A percentile compares a stretch with the other conserved stretches of the same genome.
phyloP scores from a whole-genome alignment of 1,140 invertebrate species.

The Druon quercuslanigerum region DNA sequence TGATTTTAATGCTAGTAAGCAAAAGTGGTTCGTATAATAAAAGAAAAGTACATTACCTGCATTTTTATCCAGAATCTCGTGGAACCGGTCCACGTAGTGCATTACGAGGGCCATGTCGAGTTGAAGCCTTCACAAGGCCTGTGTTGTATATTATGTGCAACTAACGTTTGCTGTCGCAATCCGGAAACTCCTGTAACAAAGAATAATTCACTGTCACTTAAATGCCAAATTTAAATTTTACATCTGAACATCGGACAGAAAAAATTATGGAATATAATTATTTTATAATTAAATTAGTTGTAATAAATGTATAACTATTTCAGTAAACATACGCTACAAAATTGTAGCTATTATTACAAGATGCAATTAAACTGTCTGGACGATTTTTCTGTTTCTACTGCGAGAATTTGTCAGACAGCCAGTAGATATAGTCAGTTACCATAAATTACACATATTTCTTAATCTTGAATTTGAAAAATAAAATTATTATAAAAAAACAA shows the following conservation, averaged over 20 bases:
- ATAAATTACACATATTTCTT: too few species aligned
- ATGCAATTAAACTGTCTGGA: background rate
- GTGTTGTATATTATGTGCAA: slow-evolving; percentile 52
- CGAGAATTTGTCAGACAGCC: background rate
- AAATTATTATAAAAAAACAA: too few species aligned
- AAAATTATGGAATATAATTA: slow-evolving; percentile 40
- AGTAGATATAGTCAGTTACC: slow-evolving; percentile 22
- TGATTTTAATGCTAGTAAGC: background rate
- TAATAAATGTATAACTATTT: slow-evolving; percentile 33
- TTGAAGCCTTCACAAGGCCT: slow-evolving; percentile 50
- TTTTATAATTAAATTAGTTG: slow-evolving; percentile 34
- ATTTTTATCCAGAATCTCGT: slow-evolving; percentile 79
- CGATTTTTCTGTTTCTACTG: background rate
- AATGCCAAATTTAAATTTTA: slow-evolving; percentile 42
- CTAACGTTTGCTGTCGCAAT: slow-evolving; percentile 45
- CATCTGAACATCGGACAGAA: background rate
- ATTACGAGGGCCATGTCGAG: slow-evolving; percentile 79
- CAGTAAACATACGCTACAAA: background rate
- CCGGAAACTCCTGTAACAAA: slow-evolving; percentile 60
- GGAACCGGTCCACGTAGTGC: slow-evolving; percentile 79
- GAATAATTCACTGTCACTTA: slow-evolving; percentile 46
- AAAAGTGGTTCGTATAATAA: slow-evolving; percentile 5
- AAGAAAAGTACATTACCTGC: slow-evolving; percentile 72
- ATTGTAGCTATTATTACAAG: too few species aligned
- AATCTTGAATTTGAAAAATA: too few species aligned